Evolutionary conservation across 2,888 invertebrate species (phyloP).

Genomic region (Augochlorella aurata): DNA sequence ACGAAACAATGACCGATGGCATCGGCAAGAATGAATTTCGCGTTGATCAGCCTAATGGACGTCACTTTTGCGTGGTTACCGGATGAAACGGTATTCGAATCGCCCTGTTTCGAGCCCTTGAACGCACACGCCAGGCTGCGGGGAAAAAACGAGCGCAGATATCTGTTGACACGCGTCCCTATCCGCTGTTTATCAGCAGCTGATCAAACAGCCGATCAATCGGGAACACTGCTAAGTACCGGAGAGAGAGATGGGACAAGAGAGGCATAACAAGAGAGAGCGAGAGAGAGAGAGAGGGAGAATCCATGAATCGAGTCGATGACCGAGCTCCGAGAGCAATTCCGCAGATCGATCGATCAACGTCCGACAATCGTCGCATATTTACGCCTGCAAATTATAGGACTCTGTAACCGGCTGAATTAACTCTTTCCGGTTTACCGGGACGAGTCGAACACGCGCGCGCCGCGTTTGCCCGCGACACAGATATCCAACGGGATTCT

Average conservation of each 20-base stretch:
- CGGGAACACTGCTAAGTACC: constrained; percentile 36
- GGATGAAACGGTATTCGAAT: background rate
- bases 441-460: background rate
- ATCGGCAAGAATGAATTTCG: background rate
- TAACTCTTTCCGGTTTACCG: constrained; percentile 30
- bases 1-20: background rate
- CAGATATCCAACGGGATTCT: background rate
- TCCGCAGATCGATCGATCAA: constrained; percentile 25
- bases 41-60: background rate
- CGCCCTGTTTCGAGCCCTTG: background rate
- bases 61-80: background rate
- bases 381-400: constrained; percentile 40
- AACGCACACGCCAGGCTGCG: background rate
- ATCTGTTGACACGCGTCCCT: constrained; percentile 18
- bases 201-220: constrained; percentile 50
- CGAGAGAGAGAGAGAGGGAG: background rate
- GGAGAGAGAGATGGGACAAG: background rate
- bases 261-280: background rate
- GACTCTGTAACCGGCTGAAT: constrained; percentile 21
- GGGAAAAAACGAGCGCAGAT: constrained; percentile 26
- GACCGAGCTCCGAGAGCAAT: constrained; percentile 38
- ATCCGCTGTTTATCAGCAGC: constrained; percentile 37
- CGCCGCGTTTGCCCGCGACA: background rate
- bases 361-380: constrained; percentile 29
- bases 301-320: constrained; percentile 39